These are phyloP conservation scores for Drosophila mayaguana DNA, from an alignment of 2,888 invertebrate genomes.

Conservation along the genomic window DNA sequence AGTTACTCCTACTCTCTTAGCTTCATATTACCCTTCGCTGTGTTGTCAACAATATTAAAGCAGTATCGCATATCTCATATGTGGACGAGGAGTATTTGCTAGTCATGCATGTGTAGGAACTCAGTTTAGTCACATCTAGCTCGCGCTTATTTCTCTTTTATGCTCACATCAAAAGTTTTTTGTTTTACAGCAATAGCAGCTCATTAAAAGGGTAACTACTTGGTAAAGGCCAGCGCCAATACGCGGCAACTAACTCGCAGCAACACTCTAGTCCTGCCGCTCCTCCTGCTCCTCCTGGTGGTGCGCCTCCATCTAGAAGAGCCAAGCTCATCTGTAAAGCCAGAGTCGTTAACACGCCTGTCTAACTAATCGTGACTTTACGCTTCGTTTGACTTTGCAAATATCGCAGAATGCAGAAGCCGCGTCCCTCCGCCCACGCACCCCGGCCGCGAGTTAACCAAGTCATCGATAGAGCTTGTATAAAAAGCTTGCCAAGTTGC, in stretches of 20 bases:
- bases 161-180: conserved; percentile 71
- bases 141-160: conserved; percentile 36
- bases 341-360: conserved; percentile 82
- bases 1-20: background rate
- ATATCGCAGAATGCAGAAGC: conserved; percentile 74
- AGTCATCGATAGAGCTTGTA: conserved; percentile 66
- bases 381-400: conserved; percentile 84
- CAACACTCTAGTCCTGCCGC: background rate
- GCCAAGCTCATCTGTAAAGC: conserved; percentile 52
- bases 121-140: background rate
- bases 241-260: conserved; percentile 26
- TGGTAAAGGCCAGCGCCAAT: conserved; percentile 32
- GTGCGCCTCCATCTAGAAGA: background rate
- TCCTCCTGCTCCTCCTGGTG: background rate
- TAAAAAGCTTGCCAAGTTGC: conserved; percentile 61
- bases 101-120: background rate
- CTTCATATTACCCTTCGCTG: background rate
- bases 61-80: background rate
- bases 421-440: background rate
- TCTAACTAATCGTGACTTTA: conserved; percentile 84
- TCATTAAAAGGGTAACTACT: conserved; percentile 75
- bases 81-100: background rate
- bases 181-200: conserved; percentile 63
- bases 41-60: background rate
- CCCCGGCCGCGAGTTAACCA: background rate